Evolutionary conservation across 2,113 vertebrate genomes (phyloP).

Genomic region (Siniperca knerii): DNA sequence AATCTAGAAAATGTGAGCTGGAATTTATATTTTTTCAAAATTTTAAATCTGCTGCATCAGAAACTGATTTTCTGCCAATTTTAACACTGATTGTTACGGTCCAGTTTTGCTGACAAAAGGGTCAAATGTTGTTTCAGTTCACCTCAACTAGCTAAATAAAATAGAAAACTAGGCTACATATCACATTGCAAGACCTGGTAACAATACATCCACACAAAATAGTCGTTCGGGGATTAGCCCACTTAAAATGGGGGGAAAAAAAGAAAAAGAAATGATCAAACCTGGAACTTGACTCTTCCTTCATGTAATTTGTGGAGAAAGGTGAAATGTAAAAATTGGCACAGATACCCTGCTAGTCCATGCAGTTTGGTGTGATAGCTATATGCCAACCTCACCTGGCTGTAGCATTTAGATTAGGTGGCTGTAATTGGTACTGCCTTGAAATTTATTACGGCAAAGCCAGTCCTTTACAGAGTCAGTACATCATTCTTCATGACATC

Average conservation of each 20-base stretch:
- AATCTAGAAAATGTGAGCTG: background rate
- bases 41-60: background rate
- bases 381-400: constrained; percentile 47
- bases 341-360: background rate
- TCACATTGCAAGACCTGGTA: background rate
- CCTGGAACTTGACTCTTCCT: background rate
- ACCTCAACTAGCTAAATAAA: background rate
- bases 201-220: background rate
- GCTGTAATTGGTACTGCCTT: constrained; percentile 29
- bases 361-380: background rate
- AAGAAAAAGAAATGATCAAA: background rate
- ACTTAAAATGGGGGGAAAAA: background rate
- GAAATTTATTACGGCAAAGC: constrained; percentile 26
- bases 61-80: background rate
- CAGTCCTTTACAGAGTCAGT: background rate
- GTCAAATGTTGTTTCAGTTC: background rate
- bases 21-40: background rate
- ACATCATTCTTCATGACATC: constrained; percentile 43
- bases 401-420: constrained; percentile 63
- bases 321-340: background rate
- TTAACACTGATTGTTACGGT: background rate
- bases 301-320: background rate
- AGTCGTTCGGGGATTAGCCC: background rate
- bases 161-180: background rate
- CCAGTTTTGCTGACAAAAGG: background rate